Percentiles rank a stretch among this genome's conserved stretches.
phyloP scores from a whole-genome alignment of 2,113 vertebrate species.

The cattle (Bos taurus) region ARS-UCD2.0 NC_037335.1:57187501-57188000 shows the following conservation, averaged over 20 bases:
- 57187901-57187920: neutral
- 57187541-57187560: slow-evolving; percentile 3
- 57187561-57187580: neutral
- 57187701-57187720: neutral
- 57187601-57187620: neutral
- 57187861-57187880: neutral
- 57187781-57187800: neutral
- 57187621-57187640: neutral
- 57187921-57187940: neutral
- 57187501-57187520: slow-evolving; percentile 25
- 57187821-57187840: neutral
- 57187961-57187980: neutral
- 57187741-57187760: slow-evolving; percentile 9
- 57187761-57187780: neutral
- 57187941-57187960: neutral
- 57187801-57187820: neutral
- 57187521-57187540: neutral
- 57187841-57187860: neutral
- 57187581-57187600: slow-evolving; percentile 8
- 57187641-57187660: neutral
- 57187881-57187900: slow-evolving; percentile 8
- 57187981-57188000: neutral
- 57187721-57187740: neutral
- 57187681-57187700: neutral
- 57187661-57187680: neutral